Conservation (phyloP, 2,113 vertebrate species). For the Datnioides undecimradiatus region DNA sequence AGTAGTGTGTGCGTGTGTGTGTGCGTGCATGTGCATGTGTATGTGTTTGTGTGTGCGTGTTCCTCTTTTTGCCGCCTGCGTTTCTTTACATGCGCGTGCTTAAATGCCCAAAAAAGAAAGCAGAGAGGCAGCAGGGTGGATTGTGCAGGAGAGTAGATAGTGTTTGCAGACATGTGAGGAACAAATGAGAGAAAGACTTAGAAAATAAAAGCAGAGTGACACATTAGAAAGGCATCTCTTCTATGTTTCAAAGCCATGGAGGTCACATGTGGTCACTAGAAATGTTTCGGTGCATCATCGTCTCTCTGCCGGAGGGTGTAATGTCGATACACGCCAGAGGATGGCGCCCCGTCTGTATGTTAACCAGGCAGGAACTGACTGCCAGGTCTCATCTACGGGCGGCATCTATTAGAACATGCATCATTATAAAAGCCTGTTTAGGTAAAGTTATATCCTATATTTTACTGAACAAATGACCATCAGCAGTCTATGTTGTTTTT, state of each 20-base stretch:
- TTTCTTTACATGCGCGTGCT: constrained; percentile 28
- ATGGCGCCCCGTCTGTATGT: constrained; percentile 75
- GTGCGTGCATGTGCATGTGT: not conserved
- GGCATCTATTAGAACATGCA: constrained; percentile 10
- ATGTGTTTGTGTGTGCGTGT: constrained; percentile 6
- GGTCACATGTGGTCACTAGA: constrained; percentile 70
- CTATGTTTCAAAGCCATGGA: constrained; percentile 55
- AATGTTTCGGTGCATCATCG: constrained; percentile 43
- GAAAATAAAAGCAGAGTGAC: constrained; percentile 56
- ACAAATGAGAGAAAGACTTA: constrained; percentile 29
- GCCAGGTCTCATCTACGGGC: not conserved
- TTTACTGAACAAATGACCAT: not conserved
- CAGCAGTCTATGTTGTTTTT: not conserved
- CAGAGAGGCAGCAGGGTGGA: no score
- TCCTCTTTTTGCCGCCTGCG: constrained; percentile 10
- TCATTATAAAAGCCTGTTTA: not conserved
- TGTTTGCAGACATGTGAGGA: constrained; percentile 37
- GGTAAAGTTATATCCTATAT: not conserved
- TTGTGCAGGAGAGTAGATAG: constrained; percentile 25
- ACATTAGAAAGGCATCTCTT: constrained; percentile 65
- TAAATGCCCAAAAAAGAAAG: constrained; percentile 31
- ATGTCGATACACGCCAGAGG: constrained; percentile 62
- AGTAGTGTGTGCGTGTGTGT: constrained; percentile 22
- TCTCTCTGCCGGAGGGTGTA: constrained; percentile 37
- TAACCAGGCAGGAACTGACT: constrained; percentile 29